Evolutionary conservation across 35 echinoderm and acorn worm genomes (phyloP).

Genomic region (Amphiura filiformis): DNA sequence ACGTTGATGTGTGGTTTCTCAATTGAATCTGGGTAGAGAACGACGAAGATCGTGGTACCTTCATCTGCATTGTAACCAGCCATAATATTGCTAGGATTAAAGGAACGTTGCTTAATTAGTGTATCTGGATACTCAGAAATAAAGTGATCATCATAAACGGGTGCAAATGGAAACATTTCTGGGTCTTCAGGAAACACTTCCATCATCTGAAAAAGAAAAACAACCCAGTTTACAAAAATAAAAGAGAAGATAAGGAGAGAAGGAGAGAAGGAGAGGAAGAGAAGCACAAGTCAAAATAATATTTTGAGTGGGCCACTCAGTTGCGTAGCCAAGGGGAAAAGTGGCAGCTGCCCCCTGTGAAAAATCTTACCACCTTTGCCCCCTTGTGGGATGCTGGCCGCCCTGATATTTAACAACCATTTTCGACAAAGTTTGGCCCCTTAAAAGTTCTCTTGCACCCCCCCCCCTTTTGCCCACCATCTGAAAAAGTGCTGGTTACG

Average conservation of each 20-base stretch:
- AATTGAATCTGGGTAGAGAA: slow-evolving; percentile 40
- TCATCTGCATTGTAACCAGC: slow-evolving; percentile 68
- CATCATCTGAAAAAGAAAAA: neutral
- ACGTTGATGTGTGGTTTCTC: slow-evolving; percentile 29
- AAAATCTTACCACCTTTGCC: too few species aligned
- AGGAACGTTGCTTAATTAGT: slow-evolving; percentile 46
- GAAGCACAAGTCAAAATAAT: neutral
- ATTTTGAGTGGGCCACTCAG: neutral
- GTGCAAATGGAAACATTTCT: slow-evolving; percentile 48
- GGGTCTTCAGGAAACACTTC: neutral
- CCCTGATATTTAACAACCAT: too few species aligned
- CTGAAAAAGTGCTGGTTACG: too few species aligned
- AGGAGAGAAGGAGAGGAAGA: neutral
- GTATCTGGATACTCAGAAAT: slow-evolving; percentile 41
- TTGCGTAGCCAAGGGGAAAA: too few species aligned
- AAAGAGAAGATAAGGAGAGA: too few species aligned
- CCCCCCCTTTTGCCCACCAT: too few species aligned
- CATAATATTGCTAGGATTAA: slow-evolving; percentile 60
- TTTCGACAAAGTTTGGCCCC: too few species aligned
- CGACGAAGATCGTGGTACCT: slow-evolving; percentile 48
- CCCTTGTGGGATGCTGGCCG: too few species aligned
- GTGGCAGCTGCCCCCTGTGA: too few species aligned
- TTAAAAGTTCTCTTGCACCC: too few species aligned
- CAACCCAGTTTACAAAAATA: neutral
- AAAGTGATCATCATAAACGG: slow-evolving; percentile 67